Evolutionary conservation across 2,113 vertebrate species (phyloP).

Genomic region (Dipodomys merriami): DNA sequence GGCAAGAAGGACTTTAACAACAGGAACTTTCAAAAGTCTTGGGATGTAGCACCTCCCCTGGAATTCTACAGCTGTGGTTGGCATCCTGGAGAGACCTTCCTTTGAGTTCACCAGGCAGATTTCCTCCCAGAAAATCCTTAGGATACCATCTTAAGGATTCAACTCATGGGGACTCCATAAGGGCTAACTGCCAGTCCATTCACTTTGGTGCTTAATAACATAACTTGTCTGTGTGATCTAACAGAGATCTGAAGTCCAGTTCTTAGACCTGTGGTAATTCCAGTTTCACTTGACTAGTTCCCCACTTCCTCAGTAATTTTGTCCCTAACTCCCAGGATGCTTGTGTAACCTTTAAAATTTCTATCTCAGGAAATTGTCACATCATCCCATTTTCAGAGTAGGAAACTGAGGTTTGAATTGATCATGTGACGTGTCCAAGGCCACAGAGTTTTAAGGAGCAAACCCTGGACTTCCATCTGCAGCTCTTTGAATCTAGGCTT

Average conservation of each 20-base stretch:
- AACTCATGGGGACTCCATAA: neutral
- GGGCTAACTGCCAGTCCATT: neutral
- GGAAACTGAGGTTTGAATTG: neutral
- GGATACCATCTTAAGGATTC: neutral
- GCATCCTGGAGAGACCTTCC: neutral
- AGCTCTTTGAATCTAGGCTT: neutral
- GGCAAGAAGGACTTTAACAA: neutral
- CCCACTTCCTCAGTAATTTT: neutral
- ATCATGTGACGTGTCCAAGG: neutral
- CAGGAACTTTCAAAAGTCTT: neutral
- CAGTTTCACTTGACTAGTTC: neutral
- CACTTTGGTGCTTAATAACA: neutral
- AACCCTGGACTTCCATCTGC: neutral
- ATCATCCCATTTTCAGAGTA: neutral
- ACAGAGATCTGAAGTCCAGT: neutral
- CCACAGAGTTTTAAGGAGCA: neutral
- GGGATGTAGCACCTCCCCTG: accelerated
- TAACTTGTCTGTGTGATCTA: neutral
- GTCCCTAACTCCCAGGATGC: neutral
- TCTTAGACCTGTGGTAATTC: neutral
- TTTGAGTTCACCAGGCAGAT: neutral
- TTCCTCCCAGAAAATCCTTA: neutral
- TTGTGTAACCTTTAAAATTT: neutral
- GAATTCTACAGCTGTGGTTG: neutral
- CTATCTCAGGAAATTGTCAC: neutral